Percentiles rank a stretch among this genome's conserved stretches.
Evolutionary conservation across 2,888 invertebrate genomes (phyloP).

Genomic region (Chironomus riparius): DNA sequence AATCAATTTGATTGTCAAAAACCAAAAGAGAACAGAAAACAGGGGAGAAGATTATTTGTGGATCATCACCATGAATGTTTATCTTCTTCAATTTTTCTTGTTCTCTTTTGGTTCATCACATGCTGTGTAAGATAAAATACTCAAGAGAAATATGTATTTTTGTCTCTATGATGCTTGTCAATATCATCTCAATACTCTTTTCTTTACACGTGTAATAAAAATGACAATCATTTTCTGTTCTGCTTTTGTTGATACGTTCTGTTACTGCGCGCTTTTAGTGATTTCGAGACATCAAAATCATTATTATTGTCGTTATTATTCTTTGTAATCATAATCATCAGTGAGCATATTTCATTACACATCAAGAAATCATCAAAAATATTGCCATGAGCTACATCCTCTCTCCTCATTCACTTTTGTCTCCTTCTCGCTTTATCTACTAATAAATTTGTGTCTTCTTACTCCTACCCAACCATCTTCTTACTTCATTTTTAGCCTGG

Average conservation of each 20-base stretch:
- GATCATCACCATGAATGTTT: too few relatives aligned
- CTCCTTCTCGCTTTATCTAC: too few relatives aligned
- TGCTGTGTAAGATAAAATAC: not conserved
- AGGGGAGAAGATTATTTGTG: too few relatives aligned
- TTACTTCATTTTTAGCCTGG: not conserved
- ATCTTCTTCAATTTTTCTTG: not conserved
- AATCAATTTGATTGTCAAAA: too few relatives aligned
- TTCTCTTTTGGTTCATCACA: not conserved
- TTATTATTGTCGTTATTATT: not conserved
- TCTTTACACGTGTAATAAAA: not conserved
- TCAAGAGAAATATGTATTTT: not conserved
- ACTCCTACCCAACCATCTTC: too few relatives aligned
- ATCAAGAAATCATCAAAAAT: not conserved
- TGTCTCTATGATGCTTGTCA: not conserved
- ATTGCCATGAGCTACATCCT: too few relatives aligned
- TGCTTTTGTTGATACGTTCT: too few relatives aligned
- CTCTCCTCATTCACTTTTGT: too few relatives aligned
- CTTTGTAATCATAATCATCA: too few relatives aligned
- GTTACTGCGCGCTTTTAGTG: not conserved
- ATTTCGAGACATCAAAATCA: not conserved
- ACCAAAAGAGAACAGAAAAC: too few relatives aligned
- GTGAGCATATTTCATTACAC: not conserved
- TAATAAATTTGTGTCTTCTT: too few relatives aligned
- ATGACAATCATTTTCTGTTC: not conserved
- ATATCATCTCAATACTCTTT: not conserved